Conservation (phyloP, 2,113 vertebrate genomes). For the Genyomyrus donnyi region DNA sequence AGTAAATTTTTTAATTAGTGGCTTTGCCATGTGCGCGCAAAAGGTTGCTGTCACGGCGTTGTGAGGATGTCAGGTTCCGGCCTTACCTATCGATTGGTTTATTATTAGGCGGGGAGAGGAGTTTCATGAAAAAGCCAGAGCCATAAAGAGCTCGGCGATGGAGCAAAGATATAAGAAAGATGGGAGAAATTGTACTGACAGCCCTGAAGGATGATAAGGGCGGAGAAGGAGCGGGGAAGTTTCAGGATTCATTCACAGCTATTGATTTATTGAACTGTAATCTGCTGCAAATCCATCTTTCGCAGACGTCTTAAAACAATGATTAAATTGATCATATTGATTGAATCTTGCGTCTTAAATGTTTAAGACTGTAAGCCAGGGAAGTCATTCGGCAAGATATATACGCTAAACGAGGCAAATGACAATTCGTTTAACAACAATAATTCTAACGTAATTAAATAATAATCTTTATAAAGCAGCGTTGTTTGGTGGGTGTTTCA, state of each 20-base stretch:
- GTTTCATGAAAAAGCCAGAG: constrained; percentile 18
- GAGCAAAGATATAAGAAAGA: constrained; percentile 20
- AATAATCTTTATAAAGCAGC: not conserved
- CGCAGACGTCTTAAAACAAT: not conserved
- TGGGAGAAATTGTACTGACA: constrained; percentile 20
- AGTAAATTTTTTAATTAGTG: constrained; percentile 37
- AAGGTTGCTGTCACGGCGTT: constrained; percentile 31
- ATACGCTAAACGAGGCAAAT: not conserved
- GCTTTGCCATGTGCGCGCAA: constrained; percentile 16
- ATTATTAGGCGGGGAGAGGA: constrained; percentile 42
- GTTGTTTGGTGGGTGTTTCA: not conserved
- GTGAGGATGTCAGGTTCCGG: constrained; percentile 32
- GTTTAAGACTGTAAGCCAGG: not conserved
- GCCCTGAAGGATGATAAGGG: constrained; percentile 7
- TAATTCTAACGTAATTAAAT: not conserved
- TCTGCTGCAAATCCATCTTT: not conserved
- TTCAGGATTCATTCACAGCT: not conserved
- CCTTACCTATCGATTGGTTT: constrained; percentile 41
- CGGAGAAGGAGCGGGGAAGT: too few relatives aligned
- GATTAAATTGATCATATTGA: not conserved
- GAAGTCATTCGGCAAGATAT: not conserved
- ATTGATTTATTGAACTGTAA: not conserved
- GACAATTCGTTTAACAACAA: not conserved
- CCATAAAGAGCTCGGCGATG: constrained; percentile 25
- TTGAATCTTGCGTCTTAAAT: not conserved